Percentiles rank a stretch among this genome's conserved stretches.
Evolutionary conservation across 1,140 invertebrate species (phyloP).

Genomic region (Saccostrea echinata): DNA sequence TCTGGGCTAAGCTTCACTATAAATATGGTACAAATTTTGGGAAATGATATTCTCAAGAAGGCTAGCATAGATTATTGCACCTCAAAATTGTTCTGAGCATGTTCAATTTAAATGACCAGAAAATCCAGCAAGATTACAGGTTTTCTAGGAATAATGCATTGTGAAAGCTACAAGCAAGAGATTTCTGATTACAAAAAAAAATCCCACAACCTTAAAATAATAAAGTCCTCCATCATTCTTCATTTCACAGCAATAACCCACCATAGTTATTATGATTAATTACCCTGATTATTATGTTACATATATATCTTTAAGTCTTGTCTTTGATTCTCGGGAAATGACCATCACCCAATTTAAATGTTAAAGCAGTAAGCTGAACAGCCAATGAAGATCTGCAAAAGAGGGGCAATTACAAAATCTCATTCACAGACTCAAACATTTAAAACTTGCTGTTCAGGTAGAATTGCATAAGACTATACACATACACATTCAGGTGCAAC

Average conservation of each 20-base stretch:
- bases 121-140: not conserved
- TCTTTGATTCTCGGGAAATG: not conserved
- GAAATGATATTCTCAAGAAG: no score
- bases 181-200: not conserved
- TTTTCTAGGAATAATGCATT: not conserved
- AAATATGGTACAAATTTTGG: no score
- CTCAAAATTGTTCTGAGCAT: not conserved
- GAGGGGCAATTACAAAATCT: not conserved
- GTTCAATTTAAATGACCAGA: not conserved
- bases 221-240: not conserved
- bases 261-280: not conserved
- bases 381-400: not conserved
- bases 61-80: no score
- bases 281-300: not conserved
- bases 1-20: no score
- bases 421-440: not conserved
- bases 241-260: not conserved
- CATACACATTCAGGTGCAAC: not conserved
- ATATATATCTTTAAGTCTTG: slow-evolving; percentile 2
- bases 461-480: not conserved
- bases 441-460: not conserved
- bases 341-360: not conserved
- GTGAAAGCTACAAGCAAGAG: not conserved
- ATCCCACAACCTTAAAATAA: slow-evolving; percentile 15
- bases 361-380: slow-evolving; percentile 9